Evolutionary conservation across 2,113 vertebrate species (phyloP).

Genomic region (Andinoacara biseriatus): DNA sequence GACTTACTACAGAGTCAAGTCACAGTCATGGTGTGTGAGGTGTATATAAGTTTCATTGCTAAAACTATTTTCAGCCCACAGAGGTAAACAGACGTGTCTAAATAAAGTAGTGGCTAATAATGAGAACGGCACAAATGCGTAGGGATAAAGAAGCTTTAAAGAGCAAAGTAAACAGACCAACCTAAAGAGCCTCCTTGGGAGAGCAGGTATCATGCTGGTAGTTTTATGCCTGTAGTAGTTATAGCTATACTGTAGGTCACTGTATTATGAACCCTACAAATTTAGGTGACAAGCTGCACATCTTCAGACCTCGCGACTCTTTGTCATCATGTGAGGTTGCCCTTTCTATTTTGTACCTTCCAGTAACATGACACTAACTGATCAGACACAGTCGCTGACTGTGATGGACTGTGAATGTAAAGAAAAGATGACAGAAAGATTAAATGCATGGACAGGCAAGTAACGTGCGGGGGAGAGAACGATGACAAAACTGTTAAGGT

Average conservation of each 20-base stretch:
- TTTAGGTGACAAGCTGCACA: background rate
- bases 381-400: constrained; percentile 16
- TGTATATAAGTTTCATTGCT: background rate
- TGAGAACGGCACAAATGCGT: background rate
- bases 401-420: constrained; percentile 33
- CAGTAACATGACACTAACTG: constrained; percentile 44
- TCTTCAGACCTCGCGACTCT: background rate
- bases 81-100: background rate
- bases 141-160: background rate
- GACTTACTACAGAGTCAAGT: background rate
- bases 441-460: constrained; percentile 6
- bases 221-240: background rate
- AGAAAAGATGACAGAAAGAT: constrained; percentile 32
- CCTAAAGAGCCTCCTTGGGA: background rate
- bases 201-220: background rate
- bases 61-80: background rate
- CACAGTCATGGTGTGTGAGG: background rate
- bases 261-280: background rate
- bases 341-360: background rate
- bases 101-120: background rate
- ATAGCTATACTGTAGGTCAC: background rate
- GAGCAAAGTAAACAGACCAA: background rate
- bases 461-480: background rate
- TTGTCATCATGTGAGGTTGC: background rate
- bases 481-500: constrained; percentile 5